Conservation (phyloP, 2,797 vertebrate genomes). For the Eurystomus glaucurus region DNA sequence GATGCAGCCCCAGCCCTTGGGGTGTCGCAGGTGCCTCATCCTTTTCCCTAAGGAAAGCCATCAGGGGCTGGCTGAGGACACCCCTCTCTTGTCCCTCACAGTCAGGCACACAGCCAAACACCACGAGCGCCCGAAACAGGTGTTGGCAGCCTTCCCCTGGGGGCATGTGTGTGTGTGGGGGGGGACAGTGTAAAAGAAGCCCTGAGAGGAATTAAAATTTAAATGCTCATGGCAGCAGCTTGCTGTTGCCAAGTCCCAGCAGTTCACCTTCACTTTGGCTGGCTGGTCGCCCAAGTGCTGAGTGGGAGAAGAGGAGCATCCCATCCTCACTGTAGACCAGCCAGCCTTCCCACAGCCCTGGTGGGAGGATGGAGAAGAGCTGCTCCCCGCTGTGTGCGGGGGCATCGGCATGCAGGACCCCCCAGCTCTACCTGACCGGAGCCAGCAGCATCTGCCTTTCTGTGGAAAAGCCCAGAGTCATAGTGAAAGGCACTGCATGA, state of each 20-base stretch:
- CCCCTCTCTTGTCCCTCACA: not conserved
- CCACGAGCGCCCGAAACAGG: not conserved
- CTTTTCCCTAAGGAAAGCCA: too few species aligned
- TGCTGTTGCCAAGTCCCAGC: not conserved
- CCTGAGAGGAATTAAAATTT: slow-evolving; percentile 30
- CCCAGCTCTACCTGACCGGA: not conserved
- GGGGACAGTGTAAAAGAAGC: not conserved
- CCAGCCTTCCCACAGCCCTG: not conserved
- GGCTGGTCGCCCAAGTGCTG: not conserved
- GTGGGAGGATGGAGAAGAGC: not conserved
- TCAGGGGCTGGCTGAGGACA: not conserved
- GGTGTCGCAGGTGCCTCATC: not conserved
- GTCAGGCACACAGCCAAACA: not conserved
- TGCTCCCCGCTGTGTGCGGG: accelerated
- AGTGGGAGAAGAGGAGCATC: not conserved
- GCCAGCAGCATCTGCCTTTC: accelerated
- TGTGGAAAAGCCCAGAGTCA: not conserved
- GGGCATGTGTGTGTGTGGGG: not conserved
- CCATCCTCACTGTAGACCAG: not conserved
- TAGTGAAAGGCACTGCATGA: accelerated
- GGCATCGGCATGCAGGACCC: accelerated
- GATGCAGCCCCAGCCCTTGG: not conserved
- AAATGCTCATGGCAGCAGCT: not conserved
- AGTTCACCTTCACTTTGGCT: not conserved
- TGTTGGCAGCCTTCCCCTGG: not conserved